Base-by-base conservation (phyloP, 2,888 invertebrate species). In the Drosophila anomalata region DNA sequence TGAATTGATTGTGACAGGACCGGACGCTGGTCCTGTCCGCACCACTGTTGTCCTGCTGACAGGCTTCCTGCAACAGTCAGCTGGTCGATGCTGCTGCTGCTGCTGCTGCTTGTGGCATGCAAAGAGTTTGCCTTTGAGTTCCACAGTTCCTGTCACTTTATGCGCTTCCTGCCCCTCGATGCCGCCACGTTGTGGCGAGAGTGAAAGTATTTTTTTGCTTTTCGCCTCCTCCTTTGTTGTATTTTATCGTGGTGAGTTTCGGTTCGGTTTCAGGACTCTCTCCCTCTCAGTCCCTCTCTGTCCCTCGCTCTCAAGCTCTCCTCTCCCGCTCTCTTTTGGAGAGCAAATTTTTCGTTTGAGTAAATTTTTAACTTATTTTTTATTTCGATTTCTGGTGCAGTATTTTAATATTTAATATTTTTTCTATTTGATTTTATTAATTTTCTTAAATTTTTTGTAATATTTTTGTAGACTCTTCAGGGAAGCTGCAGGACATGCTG, bases 181-280 rank as follows among this genome's bases (percentile, higher is more conserved):
- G 75, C 85, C 79, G 87, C 82, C 87, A 79, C 87, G 87, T 87
- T 81, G 78, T 84, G 81, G 74, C 82, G 87, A 82, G 82, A 82
- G 82, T 82, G 82, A 82, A 82, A 82, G 82, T 82, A 62, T 72
- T 77, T 61, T 58, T 46, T 29, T 42, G 17, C 24, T 17, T 53
- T 41, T 39, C 2, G 20, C 56, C 51, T 46, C 11, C 29, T 54
- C 31, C 59, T 58, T 70, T 54, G 71, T 54, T 70, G 52, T 59
- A 69, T 53, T 58, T 58, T 58, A 58, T 65, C 70, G 78, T 84
- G 78, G 76, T 82, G 78, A 84, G 53, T 75, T 82, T 82, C 39
- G 33, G 46, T 26, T 26, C 26, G 26, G 7, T 41, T 29, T 29
- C 31, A 48, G 48, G 54, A 42, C 51, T 52, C 61, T 54, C 67